phyloP scores from a whole-genome alignment of 2,113 vertebrate genomes.

The Neomonachus schauinslandi region DNA sequence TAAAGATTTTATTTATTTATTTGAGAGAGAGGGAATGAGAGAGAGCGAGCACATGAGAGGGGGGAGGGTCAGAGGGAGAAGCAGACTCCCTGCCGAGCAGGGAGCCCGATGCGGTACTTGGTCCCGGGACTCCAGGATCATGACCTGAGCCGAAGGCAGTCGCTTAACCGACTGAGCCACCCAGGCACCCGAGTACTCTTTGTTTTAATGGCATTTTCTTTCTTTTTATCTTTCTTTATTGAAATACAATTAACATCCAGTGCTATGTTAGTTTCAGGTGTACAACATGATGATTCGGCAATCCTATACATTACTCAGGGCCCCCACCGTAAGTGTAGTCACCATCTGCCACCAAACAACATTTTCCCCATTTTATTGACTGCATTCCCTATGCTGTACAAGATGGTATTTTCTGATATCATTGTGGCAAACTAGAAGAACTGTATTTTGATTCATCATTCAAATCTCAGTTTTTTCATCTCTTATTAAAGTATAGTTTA shows the following conservation, averaged over 20 bases:
- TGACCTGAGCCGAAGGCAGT: too few relatives aligned
- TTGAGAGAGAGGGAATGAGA: too few relatives aligned
- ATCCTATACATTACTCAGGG: background rate
- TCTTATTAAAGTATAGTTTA: conserved; percentile 33
- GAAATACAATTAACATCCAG: background rate
- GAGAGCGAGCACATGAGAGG: too few relatives aligned
- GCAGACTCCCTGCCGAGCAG: too few relatives aligned
- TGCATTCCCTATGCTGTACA: background rate
- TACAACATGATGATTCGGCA: background rate
- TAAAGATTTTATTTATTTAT: too few relatives aligned
- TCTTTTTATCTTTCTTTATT: background rate
- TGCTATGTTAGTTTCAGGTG: background rate
- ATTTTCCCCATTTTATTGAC: background rate
- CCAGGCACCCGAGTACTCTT: background rate
- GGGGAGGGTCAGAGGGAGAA: too few relatives aligned
- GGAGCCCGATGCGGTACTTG: too few relatives aligned
- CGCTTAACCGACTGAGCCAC: too few relatives aligned
- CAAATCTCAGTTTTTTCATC: background rate
- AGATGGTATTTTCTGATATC: conserved; percentile 10
- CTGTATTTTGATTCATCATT: background rate
- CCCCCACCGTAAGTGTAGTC: background rate
- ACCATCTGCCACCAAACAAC: background rate
- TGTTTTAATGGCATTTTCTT: background rate
- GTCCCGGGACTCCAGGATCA: too few relatives aligned
- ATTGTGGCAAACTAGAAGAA: background rate